Base-by-base conservation (phyloP, 2,888 invertebrate genomes). In the Capitulum mitella region DNA sequence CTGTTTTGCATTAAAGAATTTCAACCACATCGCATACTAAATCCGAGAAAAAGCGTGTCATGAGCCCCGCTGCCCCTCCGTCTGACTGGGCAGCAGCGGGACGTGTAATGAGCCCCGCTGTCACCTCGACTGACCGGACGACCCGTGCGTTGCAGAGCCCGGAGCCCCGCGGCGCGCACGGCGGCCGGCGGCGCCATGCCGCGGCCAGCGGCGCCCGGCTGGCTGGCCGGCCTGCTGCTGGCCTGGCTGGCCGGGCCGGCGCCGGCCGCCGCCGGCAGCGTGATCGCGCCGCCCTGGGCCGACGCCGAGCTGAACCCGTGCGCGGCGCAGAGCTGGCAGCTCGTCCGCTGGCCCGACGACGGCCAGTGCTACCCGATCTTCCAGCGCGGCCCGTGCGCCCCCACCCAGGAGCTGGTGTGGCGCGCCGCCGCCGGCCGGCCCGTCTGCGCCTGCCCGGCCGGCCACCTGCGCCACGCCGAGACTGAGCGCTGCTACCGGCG, bases 351-450 rank as follows among this genome's bases (percentile, higher is more conserved):
- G 94, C 92, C 93, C 16, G 88, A 90, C 0, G 91, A 94, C 84
- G 92, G 92, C 81, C 91, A 92, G 86, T 94, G 94, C 86, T 94
- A 94, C 85, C 92, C 92, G 85, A 94, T 94, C 86, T 94, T 94
- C 84, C 91, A 92, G 88, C 80, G 80, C 48, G 84, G 84, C 3
- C 94, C 94, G 0, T 94, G 94, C 84, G 92, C 93, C 0, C 64
- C 37, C 40, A 48, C 29, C 19, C 54, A 37, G 32, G 80, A 79
- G n/a, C 77, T n/a, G 46, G 78, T 79, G 8, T 70, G 43, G 64
- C 80, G 85, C 87, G 88, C 85, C 89, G 89, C 87, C 79, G 86
- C 89, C 34, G 90, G 90, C 3, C 88, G 61, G 37, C 32, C 79
- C 46, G 79, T 6, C 48, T 80, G 80, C 61, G 34, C 58, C 51